Base-by-base conservation (phyloP, 2,888 invertebrate genomes). In the Eudemis profundana region DNA sequence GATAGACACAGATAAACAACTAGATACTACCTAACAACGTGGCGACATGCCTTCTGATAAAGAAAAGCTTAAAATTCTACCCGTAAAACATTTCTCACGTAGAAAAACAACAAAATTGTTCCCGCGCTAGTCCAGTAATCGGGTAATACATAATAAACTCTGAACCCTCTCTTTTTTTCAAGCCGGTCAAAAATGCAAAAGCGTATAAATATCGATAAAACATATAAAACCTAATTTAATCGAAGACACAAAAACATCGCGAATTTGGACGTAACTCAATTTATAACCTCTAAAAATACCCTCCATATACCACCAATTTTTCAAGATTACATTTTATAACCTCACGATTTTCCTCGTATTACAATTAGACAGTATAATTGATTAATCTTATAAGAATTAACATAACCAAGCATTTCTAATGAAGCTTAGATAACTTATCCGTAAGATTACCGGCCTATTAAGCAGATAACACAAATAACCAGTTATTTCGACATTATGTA, bases 401-500 rank as follows among this genome's bases (percentile, higher is more conserved):
- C 47, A 29, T 61, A 61, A 12, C n/a, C 19, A 29, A 17, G 17
- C 5, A 40, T 40, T 54, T 40, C 40, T 29, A 40, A 49, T 12
- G 21, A 62, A 56, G n/a, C 36, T 27, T 4, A 8, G 51, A 51
- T 51, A 44, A 29, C 17, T 56, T 40, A 56, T 56, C 56, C 12
- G 7, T 12, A n/a, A 61, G 50, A 51, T 61, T 61, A 61, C 60
- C 42, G 23, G 51, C 21, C 15, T 23, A 46, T 54, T 46, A 62
- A 15, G 27, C 14, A 50, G 59, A 63, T 63, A 57, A 42, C 19
- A 29, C 4, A 46, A 47, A 38, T 27, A 53, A 38, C 64, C 59
- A 51, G 53, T 53, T 65, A 47, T 53, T 27, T 59, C 46, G 50
- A 57, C 50, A 51, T 63, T 49, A 63, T 38, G 49, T 49, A 63